Evolutionary conservation across 2,113 vertebrate genomes (phyloP), one percentile per base, ranked within the genome.

Genomic region (Leptocoma aspasia): DNA sequence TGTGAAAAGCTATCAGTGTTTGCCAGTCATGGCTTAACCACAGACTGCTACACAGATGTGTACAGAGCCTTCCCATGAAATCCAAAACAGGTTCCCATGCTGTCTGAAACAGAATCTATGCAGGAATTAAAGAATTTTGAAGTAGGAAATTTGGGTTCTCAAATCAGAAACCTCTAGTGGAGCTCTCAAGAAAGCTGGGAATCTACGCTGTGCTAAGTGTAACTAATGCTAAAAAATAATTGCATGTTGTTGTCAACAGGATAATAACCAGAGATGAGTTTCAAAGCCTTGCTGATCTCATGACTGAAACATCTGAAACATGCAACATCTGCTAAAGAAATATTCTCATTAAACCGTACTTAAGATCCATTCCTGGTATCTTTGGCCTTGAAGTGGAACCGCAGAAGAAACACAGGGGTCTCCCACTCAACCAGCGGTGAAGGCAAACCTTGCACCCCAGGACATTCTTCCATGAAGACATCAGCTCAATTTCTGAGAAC

Each of bases 211-310:
- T 1, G 3, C 14, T 30, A 80, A 52, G 41, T 3, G 31, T 57
- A 85, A 56, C 65, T 75, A 82, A 91, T 49, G 42, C 52, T 85
- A 75, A 81, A 89, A 94, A 75, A 68, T 47, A 82, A 56, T 85
- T 63, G 45, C 24, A 42, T 44, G 63, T 60, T 91, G 24, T 72
- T 85, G 75, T 82, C 79, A 87, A 87, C 61, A 82, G 80, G 61
- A 68, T 37, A 80, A 86, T 71, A 91, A 85, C 37, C n/a, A 94
- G 69, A 68, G 41, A 84, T 39, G 56, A 82, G 50, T 92, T 94
- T 69, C 13, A 7, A 94, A 95, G 85, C 39, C 28, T 76, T 76
- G 44, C 6, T 94, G 82, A 93, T 69, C 80, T 92, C 57, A 92
- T 49, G 45, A 90, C 49, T 65, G 64, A 89, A 91, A 52, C 30